A percentile compares a stretch with the other conserved stretches of the same genome.
Evolutionary conservation across 2,113 vertebrate genomes (phyloP).

Genomic region (Coreoperca whiteheadi): DNA sequence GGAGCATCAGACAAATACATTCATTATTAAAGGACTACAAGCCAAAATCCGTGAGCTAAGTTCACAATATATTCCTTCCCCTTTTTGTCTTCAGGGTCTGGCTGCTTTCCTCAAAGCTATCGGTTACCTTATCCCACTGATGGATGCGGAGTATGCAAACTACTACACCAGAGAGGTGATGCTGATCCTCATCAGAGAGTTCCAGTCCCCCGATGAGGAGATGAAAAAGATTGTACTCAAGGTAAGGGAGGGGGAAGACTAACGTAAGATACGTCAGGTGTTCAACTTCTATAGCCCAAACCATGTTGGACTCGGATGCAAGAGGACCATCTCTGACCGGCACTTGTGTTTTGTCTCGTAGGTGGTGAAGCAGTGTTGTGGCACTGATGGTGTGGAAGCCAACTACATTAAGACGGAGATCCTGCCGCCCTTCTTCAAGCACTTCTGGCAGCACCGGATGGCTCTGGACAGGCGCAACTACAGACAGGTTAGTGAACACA

Average conservation of each 20-base stretch:
- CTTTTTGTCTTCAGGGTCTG: slow-evolving; percentile 87
- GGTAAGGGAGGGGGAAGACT: slow-evolving; percentile 75
- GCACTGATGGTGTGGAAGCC: slow-evolving; percentile 98
- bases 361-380: slow-evolving; percentile 99
- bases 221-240: slow-evolving; percentile 99
- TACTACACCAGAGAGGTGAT: slow-evolving; percentile 99
- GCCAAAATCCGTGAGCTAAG: background rate
- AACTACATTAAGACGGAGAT: slow-evolving; percentile 99
- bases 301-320: background rate
- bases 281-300: background rate
- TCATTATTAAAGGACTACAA: background rate
- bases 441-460: slow-evolving; percentile 99
- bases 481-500: slow-evolving; percentile 89
- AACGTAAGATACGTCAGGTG: background rate
- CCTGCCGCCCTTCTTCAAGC: slow-evolving; percentile 98
- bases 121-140: slow-evolving; percentile 97
- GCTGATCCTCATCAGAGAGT: slow-evolving; percentile 99
- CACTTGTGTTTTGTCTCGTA: slow-evolving; percentile 55
- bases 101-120: slow-evolving; percentile 99
- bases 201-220: slow-evolving; percentile 98
- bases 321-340: background rate
- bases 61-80: background rate
- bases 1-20: slow-evolving; percentile 42
- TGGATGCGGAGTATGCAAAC: slow-evolving; percentile 99
- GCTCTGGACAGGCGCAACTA: slow-evolving; percentile 98